A percentile compares a stretch with the other conserved stretches of the same genome.
Evolutionary conservation across 2,113 vertebrate species (phyloP).

Genomic region (Polypterus bichir): DNA sequence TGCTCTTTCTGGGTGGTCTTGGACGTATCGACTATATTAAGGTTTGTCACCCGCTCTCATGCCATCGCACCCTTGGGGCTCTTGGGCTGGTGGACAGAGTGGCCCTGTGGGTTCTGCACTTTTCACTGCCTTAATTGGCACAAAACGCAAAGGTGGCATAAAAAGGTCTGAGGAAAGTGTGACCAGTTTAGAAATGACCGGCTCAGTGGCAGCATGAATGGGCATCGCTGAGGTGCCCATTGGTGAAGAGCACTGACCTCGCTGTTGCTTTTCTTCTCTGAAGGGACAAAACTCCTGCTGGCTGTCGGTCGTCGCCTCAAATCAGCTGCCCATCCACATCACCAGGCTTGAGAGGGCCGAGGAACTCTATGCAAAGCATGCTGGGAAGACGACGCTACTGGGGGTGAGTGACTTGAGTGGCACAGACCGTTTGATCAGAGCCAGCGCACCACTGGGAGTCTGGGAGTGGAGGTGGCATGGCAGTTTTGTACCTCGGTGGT

Average conservation of each 20-base stretch:
- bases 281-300: slow-evolving; percentile 69
- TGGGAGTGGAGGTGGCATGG: no score
- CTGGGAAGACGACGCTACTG: slow-evolving; percentile 47
- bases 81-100: no score
- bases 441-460: no score
- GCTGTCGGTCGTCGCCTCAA: slow-evolving; percentile 77
- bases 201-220: no score
- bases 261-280: slow-evolving; percentile 17
- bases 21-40: slow-evolving; percentile 75
- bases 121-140: no score
- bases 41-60: slow-evolving; percentile 34
- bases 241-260: background rate
- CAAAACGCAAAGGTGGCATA: no score
- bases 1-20: slow-evolving; percentile 71
- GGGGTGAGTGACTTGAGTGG: slow-evolving; percentile 46
- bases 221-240: no score
- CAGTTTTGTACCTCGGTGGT: background rate
- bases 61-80: no score
- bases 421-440: no score
- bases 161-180: no score
- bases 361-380: slow-evolving; percentile 58
- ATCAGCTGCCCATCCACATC: slow-evolving; percentile 56
- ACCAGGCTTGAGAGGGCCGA: slow-evolving; percentile 60
- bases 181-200: no score
- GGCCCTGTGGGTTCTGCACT: no score